Base-by-base conservation (phyloP, 35 echinoderm and acorn worm genomes). In the Heliocidaris tuberculata region DNA sequence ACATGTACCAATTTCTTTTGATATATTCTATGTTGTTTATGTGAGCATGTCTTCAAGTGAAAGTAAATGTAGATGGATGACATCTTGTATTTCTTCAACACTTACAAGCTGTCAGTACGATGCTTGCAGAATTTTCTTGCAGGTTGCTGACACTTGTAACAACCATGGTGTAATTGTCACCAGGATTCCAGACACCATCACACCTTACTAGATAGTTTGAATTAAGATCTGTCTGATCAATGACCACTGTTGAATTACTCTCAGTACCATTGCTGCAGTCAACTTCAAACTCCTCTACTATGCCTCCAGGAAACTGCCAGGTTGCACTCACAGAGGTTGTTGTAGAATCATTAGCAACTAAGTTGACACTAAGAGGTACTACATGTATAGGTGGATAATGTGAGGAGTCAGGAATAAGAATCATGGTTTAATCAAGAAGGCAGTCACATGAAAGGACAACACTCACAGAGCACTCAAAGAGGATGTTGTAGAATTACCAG, bases 241-340 rank as follows among this genome's bases (percentile, higher is more conserved):
- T 30, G 31, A 35, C 1, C 31, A 88, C 47, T 32, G 86, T 15
- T 0, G 31, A 2, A 30, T 48, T 31, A 24, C n/a, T 93, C 9
- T 30, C 91, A 7, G 49, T 93, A 4, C 91, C 91, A 27, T 93
- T 93, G 50, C 91, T 93, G 91, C 91, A 93, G 9, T 93, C 49
- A 52, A 59, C 50, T 5, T 49, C 49, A 59, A 52, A 93, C 24
- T 29, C 9, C 0, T 49, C 47, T 0, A 93, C 91, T 0, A 93
- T 16, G 17, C 91, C 91, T 13, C 48, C 91, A 59, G 50, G 91
- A 31, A 52, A 30, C 13, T 4, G 47, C 91, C 91, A 93, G 24
- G 16, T 59, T 35, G 91, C 91, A 93, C 91, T 93, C 12, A 93
- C 50, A 30, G 91, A 93, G 12, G 13, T 30, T n/a, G 47, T 93